Conservation (phyloP, 2,888 invertebrate genomes). For the Alsophila aescularia region DNA sequence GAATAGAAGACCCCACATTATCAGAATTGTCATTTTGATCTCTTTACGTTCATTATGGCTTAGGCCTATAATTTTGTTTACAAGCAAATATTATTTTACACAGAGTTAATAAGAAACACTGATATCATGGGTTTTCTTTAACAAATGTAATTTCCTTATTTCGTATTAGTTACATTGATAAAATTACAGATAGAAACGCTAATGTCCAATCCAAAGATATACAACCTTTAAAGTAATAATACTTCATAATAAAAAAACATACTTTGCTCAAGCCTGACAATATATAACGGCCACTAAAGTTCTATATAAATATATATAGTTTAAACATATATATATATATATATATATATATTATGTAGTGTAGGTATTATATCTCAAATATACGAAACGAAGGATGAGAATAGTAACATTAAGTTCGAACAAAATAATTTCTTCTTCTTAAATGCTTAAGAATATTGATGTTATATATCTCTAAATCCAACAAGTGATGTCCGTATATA, state of each 20-base stretch:
- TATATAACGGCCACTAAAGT: slow-evolving; percentile 32
- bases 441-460: slow-evolving; percentile 30
- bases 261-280: slow-evolving; percentile 15
- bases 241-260: background rate
- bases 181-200: background rate
- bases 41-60: background rate
- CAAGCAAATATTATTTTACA: background rate
- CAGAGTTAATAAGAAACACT: background rate
- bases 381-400: background rate
- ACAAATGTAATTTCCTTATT: background rate
- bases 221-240: background rate
- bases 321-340: slow-evolving; percentile 13
- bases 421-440: slow-evolving; percentile 1
- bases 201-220: background rate
- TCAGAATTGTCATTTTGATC: background rate
- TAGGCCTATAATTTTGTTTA: slow-evolving; percentile 19
- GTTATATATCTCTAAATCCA: slow-evolving; percentile 19
- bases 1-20: too few relatives aligned
- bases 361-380: slow-evolving; percentile 12
- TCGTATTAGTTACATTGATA: background rate
- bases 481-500: slow-evolving; percentile 15
- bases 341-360: slow-evolving; percentile 24
- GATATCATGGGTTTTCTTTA: slow-evolving; percentile 5
- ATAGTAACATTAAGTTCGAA: background rate
- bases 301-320: too few relatives aligned